A percentile compares a stretch with the other conserved stretches of the same genome.
phyloP scores from a whole-genome alignment of 2,113 vertebrate species.

The Ptilonorhynchus violaceus region DNA sequence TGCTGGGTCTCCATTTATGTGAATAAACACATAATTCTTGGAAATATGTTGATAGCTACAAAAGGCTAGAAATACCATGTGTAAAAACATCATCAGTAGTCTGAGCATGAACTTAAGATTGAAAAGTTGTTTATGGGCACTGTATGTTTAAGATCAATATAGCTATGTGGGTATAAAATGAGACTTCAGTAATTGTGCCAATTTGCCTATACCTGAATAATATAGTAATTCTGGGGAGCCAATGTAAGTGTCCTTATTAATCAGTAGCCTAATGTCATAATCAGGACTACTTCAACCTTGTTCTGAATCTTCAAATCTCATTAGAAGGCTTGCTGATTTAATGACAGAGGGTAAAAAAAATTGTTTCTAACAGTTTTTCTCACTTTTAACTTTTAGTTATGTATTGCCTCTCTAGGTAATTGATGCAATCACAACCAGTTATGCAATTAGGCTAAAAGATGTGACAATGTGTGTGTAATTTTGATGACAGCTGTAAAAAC shows the following conservation, averaged over 20 bases:
- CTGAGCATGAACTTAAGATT: background rate
- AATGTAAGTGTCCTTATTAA: background rate
- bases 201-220: background rate
- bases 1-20: background rate
- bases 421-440: background rate
- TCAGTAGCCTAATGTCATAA: background rate
- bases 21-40: background rate
- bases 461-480: background rate
- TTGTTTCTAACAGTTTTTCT: background rate
- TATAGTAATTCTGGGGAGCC: background rate
- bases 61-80: background rate
- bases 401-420: background rate
- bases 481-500: conserved; percentile 10
- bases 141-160: background rate
- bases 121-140: background rate
- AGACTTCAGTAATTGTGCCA: background rate
- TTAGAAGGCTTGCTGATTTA: background rate
- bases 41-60: background rate
- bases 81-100: background rate
- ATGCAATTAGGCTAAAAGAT: conserved; percentile 3
- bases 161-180: background rate
- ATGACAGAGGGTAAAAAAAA: background rate
- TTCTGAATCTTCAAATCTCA: background rate
- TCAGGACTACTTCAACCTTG: background rate
- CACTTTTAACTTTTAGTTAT: background rate